Conservation (phyloP, 2,888 invertebrate genomes). For the Heliconius charithonia region DNA sequence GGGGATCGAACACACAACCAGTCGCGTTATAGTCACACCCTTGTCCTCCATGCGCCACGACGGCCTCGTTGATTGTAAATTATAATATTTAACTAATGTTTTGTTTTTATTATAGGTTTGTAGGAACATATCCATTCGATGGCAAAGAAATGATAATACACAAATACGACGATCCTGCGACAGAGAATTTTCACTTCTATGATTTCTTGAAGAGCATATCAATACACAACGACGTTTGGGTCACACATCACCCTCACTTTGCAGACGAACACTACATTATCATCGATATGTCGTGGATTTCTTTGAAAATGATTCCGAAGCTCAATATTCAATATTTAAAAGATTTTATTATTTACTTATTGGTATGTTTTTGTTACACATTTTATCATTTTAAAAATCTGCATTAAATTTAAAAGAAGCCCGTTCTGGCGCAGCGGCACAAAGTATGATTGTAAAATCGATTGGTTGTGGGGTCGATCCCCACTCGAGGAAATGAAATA, state of each 20-base stretch:
- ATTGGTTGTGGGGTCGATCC: not conserved
- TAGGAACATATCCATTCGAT: constrained; percentile 59
- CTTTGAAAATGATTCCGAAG: constrained; percentile 66
- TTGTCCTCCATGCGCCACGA: too few species aligned
- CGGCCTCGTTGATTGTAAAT: too few species aligned
- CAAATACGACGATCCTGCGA: constrained; percentile 58
- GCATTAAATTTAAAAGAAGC: not conserved
- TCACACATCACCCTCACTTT: constrained; percentile 53
- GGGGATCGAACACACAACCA: too few species aligned
- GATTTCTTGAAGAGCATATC: constrained; percentile 64
- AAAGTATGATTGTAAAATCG: too few species aligned
- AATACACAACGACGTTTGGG: constrained; percentile 67
- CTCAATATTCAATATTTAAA: constrained; percentile 69
- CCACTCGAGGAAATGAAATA: not conserved
- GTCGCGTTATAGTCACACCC: too few species aligned
- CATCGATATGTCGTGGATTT: constrained; percentile 64
- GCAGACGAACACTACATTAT: constrained; percentile 68
- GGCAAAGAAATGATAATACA: constrained; percentile 67
- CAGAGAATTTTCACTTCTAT: constrained; percentile 67
- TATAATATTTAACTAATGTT: not conserved
- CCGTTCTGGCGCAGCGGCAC: not conserved
- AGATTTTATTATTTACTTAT: constrained; percentile 64
- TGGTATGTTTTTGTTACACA: constrained; percentile 60
- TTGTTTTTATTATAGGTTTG: constrained; percentile 57
- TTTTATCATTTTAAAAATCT: not conserved